phyloP scores from a whole-genome alignment of 2,888 invertebrate species.

The Patella ulyssiponensis region DNA sequence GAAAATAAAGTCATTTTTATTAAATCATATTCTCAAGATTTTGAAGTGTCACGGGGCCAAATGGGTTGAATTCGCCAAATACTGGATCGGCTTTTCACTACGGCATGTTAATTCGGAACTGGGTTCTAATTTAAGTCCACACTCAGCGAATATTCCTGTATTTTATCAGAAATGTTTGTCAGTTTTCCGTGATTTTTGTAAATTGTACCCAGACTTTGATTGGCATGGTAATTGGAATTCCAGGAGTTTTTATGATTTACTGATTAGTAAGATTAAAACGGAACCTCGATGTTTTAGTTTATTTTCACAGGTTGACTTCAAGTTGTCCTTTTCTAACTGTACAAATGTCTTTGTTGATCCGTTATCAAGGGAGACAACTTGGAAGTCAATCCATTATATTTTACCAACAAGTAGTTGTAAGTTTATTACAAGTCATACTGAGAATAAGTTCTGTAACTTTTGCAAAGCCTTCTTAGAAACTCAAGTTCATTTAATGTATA shows the following conservation, averaged over 20 bases:
- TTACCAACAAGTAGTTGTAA: neutral
- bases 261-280: neutral
- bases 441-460: neutral
- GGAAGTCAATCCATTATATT: neutral
- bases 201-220: neutral
- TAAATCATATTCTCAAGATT: slow-evolving; percentile 28
- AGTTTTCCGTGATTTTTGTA: slow-evolving; percentile 10
- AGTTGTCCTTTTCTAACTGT: neutral
- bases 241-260: neutral
- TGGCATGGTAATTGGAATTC: neutral
- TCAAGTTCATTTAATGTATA: neutral
- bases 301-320: neutral
- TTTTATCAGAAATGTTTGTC: slow-evolving; percentile 28
- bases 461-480: neutral
- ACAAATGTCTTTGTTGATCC: neutral
- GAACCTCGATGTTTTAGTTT: slow-evolving; percentile 7
- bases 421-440: neutral
- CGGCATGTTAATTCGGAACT: slow-evolving; percentile 17
- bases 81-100: slow-evolving; percentile 30
- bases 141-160: slow-evolving; percentile 26
- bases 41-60: slow-evolving; percentile 21
- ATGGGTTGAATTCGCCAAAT: slow-evolving; percentile 28
- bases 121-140: slow-evolving; percentile 26
- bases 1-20: slow-evolving; percentile 22
- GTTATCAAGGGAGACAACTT: neutral